A percentile compares a stretch with the other conserved stretches of the same genome.
Conservation (phyloP, 2,113 vertebrate species). For the Montifringilla adamsi region DNA sequence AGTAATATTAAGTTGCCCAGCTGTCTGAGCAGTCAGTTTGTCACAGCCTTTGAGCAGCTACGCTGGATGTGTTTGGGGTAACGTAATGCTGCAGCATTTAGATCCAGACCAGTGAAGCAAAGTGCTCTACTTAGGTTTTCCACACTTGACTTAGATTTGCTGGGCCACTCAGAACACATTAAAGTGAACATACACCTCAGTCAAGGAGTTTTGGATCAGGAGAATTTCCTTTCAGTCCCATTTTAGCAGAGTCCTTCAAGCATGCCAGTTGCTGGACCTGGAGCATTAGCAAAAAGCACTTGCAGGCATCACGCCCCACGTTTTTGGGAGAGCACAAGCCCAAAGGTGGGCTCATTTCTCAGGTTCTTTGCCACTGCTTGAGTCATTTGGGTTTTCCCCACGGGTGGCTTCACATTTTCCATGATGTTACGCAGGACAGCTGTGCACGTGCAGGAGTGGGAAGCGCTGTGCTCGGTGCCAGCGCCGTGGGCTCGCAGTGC, state of each 20-base stretch:
- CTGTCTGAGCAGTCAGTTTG: background rate
- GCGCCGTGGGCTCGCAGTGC: accelerated
- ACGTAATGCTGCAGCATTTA: background rate
- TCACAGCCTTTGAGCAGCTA: background rate
- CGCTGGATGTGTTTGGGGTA: background rate
- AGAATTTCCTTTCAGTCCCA: background rate
- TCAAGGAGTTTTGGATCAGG: background rate
- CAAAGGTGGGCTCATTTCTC: background rate
- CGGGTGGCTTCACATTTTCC: background rate
- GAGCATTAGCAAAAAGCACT: background rate
- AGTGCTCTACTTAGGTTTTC: background rate
- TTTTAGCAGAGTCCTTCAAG: background rate
- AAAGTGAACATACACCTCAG: background rate
- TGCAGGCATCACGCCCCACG: accelerated
- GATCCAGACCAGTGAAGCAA: background rate
- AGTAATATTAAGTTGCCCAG: background rate
- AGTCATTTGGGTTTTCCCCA: background rate
- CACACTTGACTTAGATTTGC: background rate
- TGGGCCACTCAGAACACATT: background rate
- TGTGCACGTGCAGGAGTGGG: accelerated
- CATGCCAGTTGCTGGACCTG: background rate
- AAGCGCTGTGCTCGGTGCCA: background rate
- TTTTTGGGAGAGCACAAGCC: background rate
- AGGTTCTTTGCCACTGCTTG: background rate
- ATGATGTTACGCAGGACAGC: background rate